phyloP scores from a whole-genome alignment of 2,113 vertebrate species.

The Petaurus breviceps region DNA sequence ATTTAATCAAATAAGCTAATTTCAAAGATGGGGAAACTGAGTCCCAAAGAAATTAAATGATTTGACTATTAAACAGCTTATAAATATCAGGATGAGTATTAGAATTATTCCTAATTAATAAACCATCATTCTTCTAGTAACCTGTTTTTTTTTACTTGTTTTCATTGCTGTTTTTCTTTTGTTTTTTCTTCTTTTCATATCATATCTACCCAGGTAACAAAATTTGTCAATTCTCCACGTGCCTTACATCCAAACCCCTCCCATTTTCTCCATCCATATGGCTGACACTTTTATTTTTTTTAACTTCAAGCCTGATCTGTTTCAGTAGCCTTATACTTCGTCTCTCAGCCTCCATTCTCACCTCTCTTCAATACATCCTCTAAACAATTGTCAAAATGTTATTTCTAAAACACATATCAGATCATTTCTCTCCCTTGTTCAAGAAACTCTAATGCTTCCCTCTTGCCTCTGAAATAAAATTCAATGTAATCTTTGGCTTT shows the following conservation, averaged over 20 bases:
- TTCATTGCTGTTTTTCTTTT: too few species aligned
- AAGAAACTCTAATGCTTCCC: background rate
- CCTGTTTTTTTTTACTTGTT: too few species aligned
- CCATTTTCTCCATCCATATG: too few species aligned
- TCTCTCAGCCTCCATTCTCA: background rate
- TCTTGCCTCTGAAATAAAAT: background rate
- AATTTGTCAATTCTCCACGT: too few species aligned
- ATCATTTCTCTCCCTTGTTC: background rate
- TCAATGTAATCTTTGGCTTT: background rate
- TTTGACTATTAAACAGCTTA: background rate
- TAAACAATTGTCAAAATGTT: background rate
- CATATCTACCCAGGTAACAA: too few species aligned
- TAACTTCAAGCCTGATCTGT: background rate
- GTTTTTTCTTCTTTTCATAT: too few species aligned
- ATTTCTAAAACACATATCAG: too few species aligned
- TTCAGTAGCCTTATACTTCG: background rate
- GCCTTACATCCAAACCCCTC: too few species aligned
- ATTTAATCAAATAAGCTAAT: background rate
- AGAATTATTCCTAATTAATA: too few species aligned
- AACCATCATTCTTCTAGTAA: too few species aligned
- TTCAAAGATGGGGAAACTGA: background rate
- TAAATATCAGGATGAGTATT: too few species aligned
- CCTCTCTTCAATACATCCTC: background rate
- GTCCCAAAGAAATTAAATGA: background rate
- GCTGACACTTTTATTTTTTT: too few species aligned